These are phyloP conservation scores for Catharus ustulatus DNA, from an alignment of 2,797 vertebrate species.

Conservation along the genomic window DNA sequence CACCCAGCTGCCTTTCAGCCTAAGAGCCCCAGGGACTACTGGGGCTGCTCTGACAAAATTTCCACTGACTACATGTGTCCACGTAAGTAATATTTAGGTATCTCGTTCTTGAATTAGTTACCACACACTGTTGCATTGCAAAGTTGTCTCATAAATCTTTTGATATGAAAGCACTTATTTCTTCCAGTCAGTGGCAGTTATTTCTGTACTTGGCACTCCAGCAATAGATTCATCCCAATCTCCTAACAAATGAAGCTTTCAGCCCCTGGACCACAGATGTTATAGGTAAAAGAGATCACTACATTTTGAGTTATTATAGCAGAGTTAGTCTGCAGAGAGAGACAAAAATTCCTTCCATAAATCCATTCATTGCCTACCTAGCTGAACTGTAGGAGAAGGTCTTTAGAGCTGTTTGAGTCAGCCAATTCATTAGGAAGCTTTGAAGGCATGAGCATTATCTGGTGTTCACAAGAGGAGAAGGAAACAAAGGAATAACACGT, in stretches of 20 bases:
- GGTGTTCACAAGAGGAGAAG: background rate
- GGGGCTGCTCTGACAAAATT: background rate
- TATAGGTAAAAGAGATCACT: background rate
- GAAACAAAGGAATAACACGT: conserved; percentile 9
- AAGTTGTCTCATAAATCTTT: background rate
- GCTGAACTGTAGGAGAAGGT: background rate
- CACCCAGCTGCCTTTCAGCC: background rate
- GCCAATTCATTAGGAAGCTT: conserved; percentile 28
- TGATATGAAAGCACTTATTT: background rate
- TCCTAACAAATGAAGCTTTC: conserved; percentile 21
- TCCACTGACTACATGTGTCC: background rate
- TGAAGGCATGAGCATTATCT: conserved; percentile 26
- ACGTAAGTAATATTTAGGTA: background rate
- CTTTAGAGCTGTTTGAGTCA: background rate
- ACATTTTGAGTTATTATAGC: background rate
- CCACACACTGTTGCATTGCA: background rate
- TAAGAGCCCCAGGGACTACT: background rate
- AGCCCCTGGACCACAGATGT: background rate
- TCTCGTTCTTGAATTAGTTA: background rate
- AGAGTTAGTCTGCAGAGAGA: conserved; percentile 9
- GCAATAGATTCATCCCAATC: background rate
- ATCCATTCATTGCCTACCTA: background rate
- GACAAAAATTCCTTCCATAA: conserved; percentile 5
- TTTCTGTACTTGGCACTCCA: background rate
- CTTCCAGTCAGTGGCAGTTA: background rate